These are phyloP conservation scores for Oceanites oceanicus DNA, from an alignment of 2,113 vertebrate genomes.

Conservation along the genomic window DNA sequence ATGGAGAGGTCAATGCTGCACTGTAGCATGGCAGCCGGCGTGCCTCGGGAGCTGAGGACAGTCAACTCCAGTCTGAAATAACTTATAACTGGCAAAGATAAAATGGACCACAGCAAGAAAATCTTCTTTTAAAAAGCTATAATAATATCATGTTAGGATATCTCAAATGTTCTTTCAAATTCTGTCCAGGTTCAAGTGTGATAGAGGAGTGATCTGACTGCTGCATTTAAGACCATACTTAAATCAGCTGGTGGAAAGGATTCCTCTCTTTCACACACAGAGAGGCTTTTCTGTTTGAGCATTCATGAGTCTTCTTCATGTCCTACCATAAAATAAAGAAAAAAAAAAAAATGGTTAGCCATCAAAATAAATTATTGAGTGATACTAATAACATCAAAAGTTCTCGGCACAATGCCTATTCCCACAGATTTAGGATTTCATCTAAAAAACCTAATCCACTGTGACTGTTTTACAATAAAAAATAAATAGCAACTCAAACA, in stretches of 20 bases:
- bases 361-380: not conserved
- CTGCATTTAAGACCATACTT: not conserved
- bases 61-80: not conserved
- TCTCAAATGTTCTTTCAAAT: not conserved
- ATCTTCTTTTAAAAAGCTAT: not conserved
- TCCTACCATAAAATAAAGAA: not conserved
- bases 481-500: not conserved
- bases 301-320: not conserved
- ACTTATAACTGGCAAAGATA: not conserved
- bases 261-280: not conserved
- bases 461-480: not conserved
- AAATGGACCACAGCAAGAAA: not conserved
- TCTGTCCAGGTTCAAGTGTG: not conserved
- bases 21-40: not conserved
- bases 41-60: not conserved
- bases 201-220: not conserved
- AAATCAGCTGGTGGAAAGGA: not conserved
- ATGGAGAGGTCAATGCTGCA: conserved; percentile 46
- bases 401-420: not conserved
- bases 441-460: not conserved
- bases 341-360: not conserved
- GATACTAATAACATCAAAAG: not conserved
- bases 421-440: not conserved
- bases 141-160: not conserved
- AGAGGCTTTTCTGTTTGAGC: not conserved